Evolutionary conservation across 2,113 vertebrate genomes (phyloP), one percentile per base, ranked within the genome.

Genomic region (Corythoichthys intestinalis): DNA sequence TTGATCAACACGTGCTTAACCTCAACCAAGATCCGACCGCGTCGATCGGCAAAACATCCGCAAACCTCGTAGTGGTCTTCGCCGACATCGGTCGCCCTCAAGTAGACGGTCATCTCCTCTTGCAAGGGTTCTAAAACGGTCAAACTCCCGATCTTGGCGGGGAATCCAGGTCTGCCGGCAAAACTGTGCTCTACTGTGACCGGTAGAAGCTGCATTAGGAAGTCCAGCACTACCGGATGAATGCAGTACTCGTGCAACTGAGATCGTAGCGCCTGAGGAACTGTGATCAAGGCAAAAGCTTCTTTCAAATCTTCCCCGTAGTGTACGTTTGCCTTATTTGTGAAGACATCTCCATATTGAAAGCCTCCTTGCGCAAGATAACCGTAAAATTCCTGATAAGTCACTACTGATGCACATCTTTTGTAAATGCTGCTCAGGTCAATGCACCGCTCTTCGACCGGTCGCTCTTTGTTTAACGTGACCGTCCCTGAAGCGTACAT

Each of bases 181-280:
- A 86, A 83, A 0, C 62, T 67, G 57, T 77, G 66, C 11, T 80
- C 72, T 3, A 86, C 84, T 63, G 92, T 72, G 48, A 91, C 75
- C 53, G 86, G 78, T 0, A 86, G 79, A 85, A 94, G 91, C 77
- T 95, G 94, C 84, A 95, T 86, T 28, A 94, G 83, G 59, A 88
- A 94, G 77, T 95, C 94, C 0, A 95, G 82, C 66, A 96, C 71
- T 54, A 96, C 90, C 48, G 94, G 94, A 62, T 96, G 94, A 73
- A 95, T 88, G 41, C 70, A 90, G 77, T 93, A 93, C 60, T 91
- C 90, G 74, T 94, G 78, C 79, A 94, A 85, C 63, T 94, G 86
- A 66, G 75, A 66, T 38, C 50, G 0, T 0, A 90, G 83, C 69
- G 90, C 80, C 48, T 89, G 75, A 56, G 90, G 90, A 69, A 95